Evolutionary conservation across 2,797 vertebrate species (phyloP).

Genomic region (Cossypha caffra): DNA sequence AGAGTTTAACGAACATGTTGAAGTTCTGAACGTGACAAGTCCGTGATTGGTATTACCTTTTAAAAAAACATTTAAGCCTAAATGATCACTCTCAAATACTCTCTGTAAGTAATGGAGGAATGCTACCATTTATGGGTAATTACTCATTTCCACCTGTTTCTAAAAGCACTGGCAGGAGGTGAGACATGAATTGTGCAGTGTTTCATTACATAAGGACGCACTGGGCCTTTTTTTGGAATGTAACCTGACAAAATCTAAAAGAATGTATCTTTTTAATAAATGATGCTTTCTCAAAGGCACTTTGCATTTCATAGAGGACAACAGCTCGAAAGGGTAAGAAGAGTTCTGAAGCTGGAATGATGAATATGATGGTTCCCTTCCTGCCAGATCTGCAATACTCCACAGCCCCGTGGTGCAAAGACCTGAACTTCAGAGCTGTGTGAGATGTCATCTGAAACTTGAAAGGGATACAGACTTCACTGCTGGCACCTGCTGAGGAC

Average conservation of each 20-base stretch:
- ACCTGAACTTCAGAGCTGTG: not conserved
- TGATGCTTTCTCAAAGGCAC: conserved; percentile 50
- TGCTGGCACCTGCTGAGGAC: not conserved
- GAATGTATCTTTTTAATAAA: conserved; percentile 48
- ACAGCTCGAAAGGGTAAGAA: not conserved
- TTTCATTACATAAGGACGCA: conserved; percentile 34
- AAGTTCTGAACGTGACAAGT: conserved; percentile 19
- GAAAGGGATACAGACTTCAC: not conserved
- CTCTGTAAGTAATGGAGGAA: conserved; percentile 26
- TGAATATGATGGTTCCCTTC: conserved; percentile 20
- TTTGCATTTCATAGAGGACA: conserved; percentile 34
- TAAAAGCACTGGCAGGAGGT: conserved; percentile 46
- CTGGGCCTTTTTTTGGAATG: not conserved
- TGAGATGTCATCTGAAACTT: not conserved
- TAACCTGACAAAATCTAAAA: conserved; percentile 41
- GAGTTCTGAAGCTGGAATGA: not conserved
- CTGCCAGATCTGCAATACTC: not conserved
- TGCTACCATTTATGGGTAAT: conserved; percentile 38
- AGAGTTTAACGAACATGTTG: not conserved
- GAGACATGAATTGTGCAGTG: conserved; percentile 21
- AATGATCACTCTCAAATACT: conserved; percentile 25
- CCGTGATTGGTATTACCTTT: not conserved
- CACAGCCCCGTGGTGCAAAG: not conserved
- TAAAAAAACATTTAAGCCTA: conserved; percentile 38
- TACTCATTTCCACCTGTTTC: conserved; percentile 23